Conservation (phyloP, 2,888 invertebrate genomes). For the Heliconius erato region DNA sequence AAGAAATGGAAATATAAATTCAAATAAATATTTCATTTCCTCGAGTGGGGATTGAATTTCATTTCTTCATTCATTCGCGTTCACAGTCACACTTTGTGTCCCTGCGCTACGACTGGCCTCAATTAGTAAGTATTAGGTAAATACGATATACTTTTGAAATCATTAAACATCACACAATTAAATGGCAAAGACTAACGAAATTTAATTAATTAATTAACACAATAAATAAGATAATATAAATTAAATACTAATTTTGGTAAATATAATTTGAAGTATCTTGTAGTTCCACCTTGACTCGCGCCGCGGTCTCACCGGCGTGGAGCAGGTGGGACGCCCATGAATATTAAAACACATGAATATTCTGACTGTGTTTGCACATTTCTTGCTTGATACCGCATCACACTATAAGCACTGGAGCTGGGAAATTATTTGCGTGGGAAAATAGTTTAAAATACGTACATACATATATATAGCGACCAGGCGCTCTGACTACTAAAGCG, state of each 20-base stretch:
- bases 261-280: background rate
- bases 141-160: too few relatives aligned
- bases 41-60: too few relatives aligned
- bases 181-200: background rate
- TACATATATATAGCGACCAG: too few relatives aligned
- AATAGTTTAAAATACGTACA: too few relatives aligned
- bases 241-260: background rate
- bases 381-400: conserved; percentile 68
- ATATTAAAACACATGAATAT: conserved; percentile 83
- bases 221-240: background rate
- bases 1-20: too few relatives aligned
- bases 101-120: too few relatives aligned
- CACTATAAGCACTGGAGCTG: conserved; percentile 54
- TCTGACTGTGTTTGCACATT: conserved; percentile 78
- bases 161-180: too few relatives aligned
- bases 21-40: too few relatives aligned
- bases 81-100: too few relatives aligned
- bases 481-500: too few relatives aligned
- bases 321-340: conserved; percentile 75
- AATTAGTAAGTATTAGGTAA: too few relatives aligned
- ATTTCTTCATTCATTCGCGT: too few relatives aligned
- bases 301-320: conserved; percentile 49
- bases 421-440: conserved; percentile 49
- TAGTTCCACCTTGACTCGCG: conserved; percentile 4
- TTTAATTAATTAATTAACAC: background rate